A percentile compares a stretch with the other conserved stretches of the same genome.
Conservation (phyloP, 2,113 vertebrate genomes). For the Nematolebias whitei region DNA sequence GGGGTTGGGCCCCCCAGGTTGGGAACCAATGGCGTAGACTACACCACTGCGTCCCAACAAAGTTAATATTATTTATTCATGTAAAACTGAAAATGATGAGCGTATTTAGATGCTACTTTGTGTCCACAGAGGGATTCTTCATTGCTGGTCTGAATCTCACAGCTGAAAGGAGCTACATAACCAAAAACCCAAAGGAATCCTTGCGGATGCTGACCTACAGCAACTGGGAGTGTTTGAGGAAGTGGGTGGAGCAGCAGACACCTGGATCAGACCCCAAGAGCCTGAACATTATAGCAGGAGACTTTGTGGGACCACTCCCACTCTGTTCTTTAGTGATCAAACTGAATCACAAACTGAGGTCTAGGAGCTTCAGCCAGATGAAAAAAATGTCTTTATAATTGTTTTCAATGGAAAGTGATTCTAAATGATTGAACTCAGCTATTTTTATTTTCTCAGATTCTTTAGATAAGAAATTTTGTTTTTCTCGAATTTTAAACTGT, state of each 20-base stretch:
- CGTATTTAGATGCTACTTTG: too few species aligned
- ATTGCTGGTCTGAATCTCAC: constrained; percentile 90
- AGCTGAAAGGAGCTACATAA: constrained; percentile 79
- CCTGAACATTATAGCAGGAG: constrained; percentile 90
- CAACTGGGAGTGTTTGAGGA: constrained; percentile 76
- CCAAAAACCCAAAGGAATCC: constrained; percentile 75
- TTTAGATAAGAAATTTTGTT: not conserved
- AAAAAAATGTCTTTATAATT: not conserved
- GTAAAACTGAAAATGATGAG: too few species aligned
- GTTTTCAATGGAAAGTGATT: not conserved
- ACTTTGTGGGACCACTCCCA: constrained; percentile 82
- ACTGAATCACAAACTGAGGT: constrained; percentile 83
- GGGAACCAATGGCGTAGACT: too few species aligned
- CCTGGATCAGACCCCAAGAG: constrained; percentile 78
- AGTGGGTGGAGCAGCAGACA: constrained; percentile 84
- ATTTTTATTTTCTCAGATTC: not conserved
- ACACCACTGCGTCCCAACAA: too few species aligned
- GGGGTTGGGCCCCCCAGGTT: too few species aligned
- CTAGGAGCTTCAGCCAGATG: not conserved
- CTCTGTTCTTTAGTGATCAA: constrained; percentile 84
- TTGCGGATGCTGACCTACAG: constrained; percentile 79
- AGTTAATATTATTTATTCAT: too few species aligned
- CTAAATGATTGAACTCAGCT: not conserved
- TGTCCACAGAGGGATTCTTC: constrained; percentile 85
- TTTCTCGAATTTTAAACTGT: not conserved